Percentiles rank a stretch among this genome's conserved stretches.
Evolutionary conservation across 2,888 invertebrate genomes (phyloP).

Genomic region (Alloscopus bannaensis): DNA sequence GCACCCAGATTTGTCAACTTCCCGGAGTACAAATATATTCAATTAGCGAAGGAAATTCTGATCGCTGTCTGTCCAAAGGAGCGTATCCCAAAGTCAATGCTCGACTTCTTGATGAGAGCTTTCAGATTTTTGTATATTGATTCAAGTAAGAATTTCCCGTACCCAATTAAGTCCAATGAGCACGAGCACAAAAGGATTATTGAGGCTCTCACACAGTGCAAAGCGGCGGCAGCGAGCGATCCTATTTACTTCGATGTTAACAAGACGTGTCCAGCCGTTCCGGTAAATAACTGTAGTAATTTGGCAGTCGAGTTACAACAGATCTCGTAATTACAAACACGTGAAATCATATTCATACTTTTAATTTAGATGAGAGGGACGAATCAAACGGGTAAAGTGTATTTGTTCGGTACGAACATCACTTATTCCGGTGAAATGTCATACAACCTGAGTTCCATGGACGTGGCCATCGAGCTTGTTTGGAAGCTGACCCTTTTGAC

Average conservation of each 20-base stretch:
- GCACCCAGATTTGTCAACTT: conserved; percentile 23
- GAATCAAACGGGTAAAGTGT: conserved; percentile 15
- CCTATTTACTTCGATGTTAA: conserved; percentile 40
- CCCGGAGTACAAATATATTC: conserved; percentile 43
- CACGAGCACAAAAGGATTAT: conserved; percentile 26
- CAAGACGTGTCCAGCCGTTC: conserved; percentile 39
- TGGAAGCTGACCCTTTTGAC: conserved; percentile 57
- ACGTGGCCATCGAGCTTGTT: conserved; percentile 45
- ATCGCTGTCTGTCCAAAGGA: conserved; percentile 41
- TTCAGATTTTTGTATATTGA: conserved; percentile 57
- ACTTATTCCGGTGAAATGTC: conserved; percentile 18
- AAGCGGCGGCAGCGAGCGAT: not conserved
- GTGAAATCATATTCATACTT: not conserved
- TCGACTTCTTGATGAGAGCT: conserved; percentile 33
- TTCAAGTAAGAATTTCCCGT: conserved; percentile 26
- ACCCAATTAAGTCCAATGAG: conserved; percentile 26
- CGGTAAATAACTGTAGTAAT: no score
- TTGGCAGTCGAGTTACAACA: no score
- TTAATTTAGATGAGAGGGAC: conserved; percentile 10
- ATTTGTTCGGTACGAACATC: not conserved
- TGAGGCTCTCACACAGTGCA: conserved; percentile 24
- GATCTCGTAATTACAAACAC: no score
- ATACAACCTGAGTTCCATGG: conserved; percentile 44
- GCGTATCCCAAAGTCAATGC: conserved; percentile 11
- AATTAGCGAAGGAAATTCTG: conserved; percentile 46